Percentiles rank a stretch among this genome's conserved stretches.
Conservation (phyloP, 2,113 vertebrate species). For the Tragelaphus scriptus region DNA sequence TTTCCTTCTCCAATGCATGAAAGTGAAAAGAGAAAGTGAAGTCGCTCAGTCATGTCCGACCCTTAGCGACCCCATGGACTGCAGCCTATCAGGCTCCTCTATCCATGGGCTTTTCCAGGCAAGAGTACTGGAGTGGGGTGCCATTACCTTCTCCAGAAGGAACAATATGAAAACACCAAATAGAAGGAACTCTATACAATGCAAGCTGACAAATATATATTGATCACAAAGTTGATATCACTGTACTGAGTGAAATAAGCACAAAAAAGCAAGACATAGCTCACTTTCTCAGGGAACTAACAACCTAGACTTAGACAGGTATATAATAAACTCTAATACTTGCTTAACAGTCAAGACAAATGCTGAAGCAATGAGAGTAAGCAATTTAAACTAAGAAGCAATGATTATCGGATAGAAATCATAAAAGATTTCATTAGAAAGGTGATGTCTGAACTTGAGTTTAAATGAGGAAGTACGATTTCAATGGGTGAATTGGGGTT, state of each 20-base stretch:
- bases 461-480: not conserved
- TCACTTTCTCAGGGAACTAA: not conserved
- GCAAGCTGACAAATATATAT: not conserved
- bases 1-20: too few species aligned
- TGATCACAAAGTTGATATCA: not conserved
- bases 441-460: not conserved
- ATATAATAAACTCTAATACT: not conserved
- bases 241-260: not conserved
- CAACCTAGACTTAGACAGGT: not conserved
- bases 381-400: not conserved
- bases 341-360: not conserved
- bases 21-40: too few species aligned
- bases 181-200: not conserved
- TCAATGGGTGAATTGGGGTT: not conserved
- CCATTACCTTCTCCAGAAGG: not conserved
- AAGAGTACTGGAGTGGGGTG: too few species aligned
- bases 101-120: too few species aligned
- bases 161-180: not conserved
- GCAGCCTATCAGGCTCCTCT: too few species aligned
- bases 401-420: not conserved
- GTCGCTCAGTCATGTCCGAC: too few species aligned
- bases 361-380: not conserved
- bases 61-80: too few species aligned
- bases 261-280: not conserved
- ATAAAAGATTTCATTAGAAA: slow-evolving; percentile 14